Evolutionary conservation across 1,140 invertebrate species (phyloP).

Genomic region (Drosophila insularis): DNA sequence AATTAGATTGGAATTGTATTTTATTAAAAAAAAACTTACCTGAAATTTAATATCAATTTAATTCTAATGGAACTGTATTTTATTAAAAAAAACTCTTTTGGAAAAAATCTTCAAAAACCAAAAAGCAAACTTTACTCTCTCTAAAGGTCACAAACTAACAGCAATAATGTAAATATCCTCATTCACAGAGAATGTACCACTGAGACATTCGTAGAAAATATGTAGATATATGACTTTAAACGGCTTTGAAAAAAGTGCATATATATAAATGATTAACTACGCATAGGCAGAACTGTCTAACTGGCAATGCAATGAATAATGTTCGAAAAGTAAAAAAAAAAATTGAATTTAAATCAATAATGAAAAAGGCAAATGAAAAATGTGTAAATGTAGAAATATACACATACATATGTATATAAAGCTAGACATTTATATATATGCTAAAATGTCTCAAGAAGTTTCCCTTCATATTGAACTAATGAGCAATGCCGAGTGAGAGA

Average conservation of each 20-base stretch:
- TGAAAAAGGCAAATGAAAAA: slow-evolving; percentile 3
- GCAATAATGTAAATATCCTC: not conserved
- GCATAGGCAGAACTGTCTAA: slow-evolving; percentile 39
- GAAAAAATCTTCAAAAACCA: too few relatives aligned
- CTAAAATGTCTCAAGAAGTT: slow-evolving; percentile 42
- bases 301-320: slow-evolving; percentile 43
- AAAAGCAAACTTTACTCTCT: too few relatives aligned
- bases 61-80: too few relatives aligned
- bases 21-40: too few relatives aligned
- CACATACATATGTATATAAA: slow-evolving; percentile 20
- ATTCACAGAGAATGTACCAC: not conserved
- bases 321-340: slow-evolving; percentile 60
- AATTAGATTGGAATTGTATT: too few relatives aligned
- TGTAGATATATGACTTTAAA: not conserved
- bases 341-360: slow-evolving; percentile 76
- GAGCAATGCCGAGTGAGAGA: slow-evolving; percentile 55
- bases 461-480: slow-evolving; percentile 59
- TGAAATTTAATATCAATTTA: too few relatives aligned
- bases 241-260: not conserved
- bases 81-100: too few relatives aligned
- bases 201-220: not conserved
- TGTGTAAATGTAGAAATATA: not conserved
- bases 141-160: too few relatives aligned
- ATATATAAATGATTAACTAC: slow-evolving; percentile 61
- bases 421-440: slow-evolving; percentile 8